These are phyloP conservation scores for Leptodirus hochenwartii DNA, from an alignment of 2,888 invertebrate genomes.

Conservation along the genomic window DNA sequence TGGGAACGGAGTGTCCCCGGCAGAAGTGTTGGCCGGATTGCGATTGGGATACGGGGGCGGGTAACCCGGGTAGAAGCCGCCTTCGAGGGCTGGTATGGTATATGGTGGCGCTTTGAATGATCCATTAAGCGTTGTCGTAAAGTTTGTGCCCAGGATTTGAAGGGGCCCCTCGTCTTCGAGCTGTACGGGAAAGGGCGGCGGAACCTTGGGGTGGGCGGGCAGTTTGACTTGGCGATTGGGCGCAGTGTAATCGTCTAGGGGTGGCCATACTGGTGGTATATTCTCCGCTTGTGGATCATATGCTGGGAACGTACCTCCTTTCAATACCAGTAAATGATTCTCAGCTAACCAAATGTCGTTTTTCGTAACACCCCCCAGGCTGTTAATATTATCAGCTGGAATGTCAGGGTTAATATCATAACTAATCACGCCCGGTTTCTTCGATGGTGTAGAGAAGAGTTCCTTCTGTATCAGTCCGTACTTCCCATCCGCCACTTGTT, in stretches of 20 bases:
- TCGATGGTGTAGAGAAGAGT: slow-evolving; percentile 49
- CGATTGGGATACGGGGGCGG: slow-evolving; percentile 33
- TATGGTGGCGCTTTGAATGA: slow-evolving; percentile 31
- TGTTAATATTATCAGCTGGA: slow-evolving; percentile 59
- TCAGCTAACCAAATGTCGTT: slow-evolving; percentile 84
- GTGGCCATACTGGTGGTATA: slow-evolving; percentile 44
- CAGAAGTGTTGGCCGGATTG: slow-evolving; percentile 44
- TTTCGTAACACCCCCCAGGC: slow-evolving; percentile 62
- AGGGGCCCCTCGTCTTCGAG: slow-evolving; percentile 71
- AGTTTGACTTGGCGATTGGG: slow-evolving; percentile 71
- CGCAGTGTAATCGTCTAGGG: slow-evolving; percentile 71
- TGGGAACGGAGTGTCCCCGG: slow-evolving; percentile 46
- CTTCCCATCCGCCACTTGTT: slow-evolving; percentile 80
- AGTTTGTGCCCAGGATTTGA: slow-evolving; percentile 69
- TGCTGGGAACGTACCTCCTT: slow-evolving; percentile 41
- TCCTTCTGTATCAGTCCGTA: slow-evolving; percentile 78
- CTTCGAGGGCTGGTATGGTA: slow-evolving; percentile 26
- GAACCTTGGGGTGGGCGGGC: slow-evolving; percentile 63
- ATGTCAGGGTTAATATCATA: slow-evolving; percentile 68
- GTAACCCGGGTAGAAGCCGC: slow-evolving; percentile 28
- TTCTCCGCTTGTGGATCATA: slow-evolving; percentile 24
- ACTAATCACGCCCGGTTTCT: slow-evolving; percentile 62
- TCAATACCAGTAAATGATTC: slow-evolving; percentile 66
- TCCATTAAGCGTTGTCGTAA: slow-evolving; percentile 53
- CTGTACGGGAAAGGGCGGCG: slow-evolving; percentile 88